Evolutionary conservation across 2,888 invertebrate species (phyloP), one percentile per base, ranked within the genome.

Genomic region (Pollenia angustigena): DNA sequence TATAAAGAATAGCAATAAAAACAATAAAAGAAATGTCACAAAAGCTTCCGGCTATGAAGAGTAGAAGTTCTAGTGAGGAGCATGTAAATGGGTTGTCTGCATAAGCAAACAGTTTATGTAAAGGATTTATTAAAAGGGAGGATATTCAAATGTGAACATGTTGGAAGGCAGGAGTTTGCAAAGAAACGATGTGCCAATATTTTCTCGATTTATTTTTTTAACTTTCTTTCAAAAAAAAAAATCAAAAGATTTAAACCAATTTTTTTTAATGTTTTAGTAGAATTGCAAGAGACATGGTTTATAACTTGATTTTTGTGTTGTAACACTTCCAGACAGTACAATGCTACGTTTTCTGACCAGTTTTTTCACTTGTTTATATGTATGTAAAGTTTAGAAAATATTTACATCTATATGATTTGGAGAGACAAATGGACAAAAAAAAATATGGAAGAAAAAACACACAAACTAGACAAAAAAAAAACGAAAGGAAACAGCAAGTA

Each of bases 101-200:
- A 74, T 78, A 87, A 84, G 50, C 78, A 81, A 84, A 84, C 84
- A 78, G 76, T 84, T 84, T 87, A 81, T 81, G 69, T 74, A 84
- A 87, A 84, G 81, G 84, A 87, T 84, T 84, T 74, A 78, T 44
- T 11, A 52, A 72, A 32, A 74, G 68, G 32, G 68, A 56, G 50
- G 56, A 68, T 62, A 76, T 40, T 18, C 14, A 48, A 72, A 58
- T 32, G 58, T 16, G 64, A 4, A 40, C 62, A 42, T 44, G n/a
- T 48, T 56, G 64, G 46, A 32, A 60, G 56, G 56, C 52, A 72
- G 56, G 42, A 64, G 48, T 69, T 64, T 48, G 58, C 66, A 69
- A 32, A 81, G 83, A 81, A 78, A 74, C 78, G 66, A 87, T 87
- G 81, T 87, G 87, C 84, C 87, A 87, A 87, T 87, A 84, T 83